These are phyloP conservation scores for Melopsittacus undulatus DNA, from an alignment of 2,797 vertebrate genomes.

Conservation along the genomic window DNA sequence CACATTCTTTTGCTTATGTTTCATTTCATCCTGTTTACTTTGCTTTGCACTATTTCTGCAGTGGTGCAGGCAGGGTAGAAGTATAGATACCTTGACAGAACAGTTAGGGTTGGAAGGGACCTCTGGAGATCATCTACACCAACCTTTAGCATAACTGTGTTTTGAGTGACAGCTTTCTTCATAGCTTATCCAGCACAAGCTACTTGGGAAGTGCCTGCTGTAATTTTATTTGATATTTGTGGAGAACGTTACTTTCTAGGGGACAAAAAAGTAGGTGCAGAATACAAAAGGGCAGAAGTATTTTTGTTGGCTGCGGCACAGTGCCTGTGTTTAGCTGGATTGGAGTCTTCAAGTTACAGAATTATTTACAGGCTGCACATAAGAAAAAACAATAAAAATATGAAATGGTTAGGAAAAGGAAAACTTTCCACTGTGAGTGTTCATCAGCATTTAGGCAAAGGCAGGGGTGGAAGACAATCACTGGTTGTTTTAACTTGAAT, in stretches of 20 bases:
- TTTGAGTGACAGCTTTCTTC: neutral
- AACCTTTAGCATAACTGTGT: neutral
- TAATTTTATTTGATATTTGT: neutral
- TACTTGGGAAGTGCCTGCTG: neutral
- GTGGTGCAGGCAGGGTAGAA: neutral
- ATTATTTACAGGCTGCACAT: neutral
- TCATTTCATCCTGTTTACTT: neutral
- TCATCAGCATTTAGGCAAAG: neutral
- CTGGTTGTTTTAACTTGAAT: neutral
- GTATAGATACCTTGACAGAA: neutral
- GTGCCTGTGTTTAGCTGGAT: neutral
- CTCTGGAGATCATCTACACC: neutral
- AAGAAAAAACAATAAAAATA: neutral
- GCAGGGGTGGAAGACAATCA: neutral
- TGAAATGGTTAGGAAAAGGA: neutral
- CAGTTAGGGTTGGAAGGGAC: neutral
- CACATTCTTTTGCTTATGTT: neutral
- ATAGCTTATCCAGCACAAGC: neutral
- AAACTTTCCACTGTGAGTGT: neutral
- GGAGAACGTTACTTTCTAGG: neutral
- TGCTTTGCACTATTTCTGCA: neutral
- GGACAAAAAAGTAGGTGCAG: neutral
- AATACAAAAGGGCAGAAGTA: neutral
- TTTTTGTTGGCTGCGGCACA: neutral
- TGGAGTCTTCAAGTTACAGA: neutral